Base-by-base conservation (phyloP, 2,888 invertebrate species). In the Drepanosiphum platanoidis region DNA sequence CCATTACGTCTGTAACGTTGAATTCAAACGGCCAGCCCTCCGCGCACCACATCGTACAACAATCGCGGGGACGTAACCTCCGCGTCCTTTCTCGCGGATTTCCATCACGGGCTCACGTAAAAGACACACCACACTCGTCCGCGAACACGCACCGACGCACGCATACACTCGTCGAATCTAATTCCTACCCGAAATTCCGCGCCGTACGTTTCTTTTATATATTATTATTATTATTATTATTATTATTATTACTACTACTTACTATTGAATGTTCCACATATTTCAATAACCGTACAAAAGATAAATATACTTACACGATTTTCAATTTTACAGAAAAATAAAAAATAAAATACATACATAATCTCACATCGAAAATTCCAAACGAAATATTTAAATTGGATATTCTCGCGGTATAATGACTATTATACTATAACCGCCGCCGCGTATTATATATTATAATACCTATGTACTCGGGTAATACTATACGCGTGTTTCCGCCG, bases 291-390 rank as follows among this genome's bases (percentile, higher is more conserved):
- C 22, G 34, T 39, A 42, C 32, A 72, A 30, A 81, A 81, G 58
- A 81, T 36, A 81, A 30, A 34, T 39, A 61, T 61, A 82, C 71
- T 81, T 81, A 68, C 58, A 39, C 81, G 58, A 42, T 82, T 71
- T 72, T 72, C 39, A 11, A 61, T 72, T 61, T 70, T 80, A 80
- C 13, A 52, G 9, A 36, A 18, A 46, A 18, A 52, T 22, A 32
- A 52, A 46, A 34, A 74, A 61, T 72, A 46, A n/a, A n/a, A 15
- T 42, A n/a, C 36, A 15, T 52, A 61, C n/a, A 34, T 80, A 61
- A 82, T 42, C 81, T 72, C 71, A n/a, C n/a, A 22, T 61, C 32
- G 39, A 71, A 61, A 72, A 82, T 82, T 71, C 39, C 32, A 27
- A 71, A 42, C 32, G 42, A 82, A 81, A 81, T 71, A 46, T 61